A percentile compares a stretch with the other conserved stretches of the same genome.
These are phyloP conservation scores for Aleiodes leptofemur DNA, from an alignment of 2,888 invertebrate genomes.

Conservation along the genomic window DNA sequence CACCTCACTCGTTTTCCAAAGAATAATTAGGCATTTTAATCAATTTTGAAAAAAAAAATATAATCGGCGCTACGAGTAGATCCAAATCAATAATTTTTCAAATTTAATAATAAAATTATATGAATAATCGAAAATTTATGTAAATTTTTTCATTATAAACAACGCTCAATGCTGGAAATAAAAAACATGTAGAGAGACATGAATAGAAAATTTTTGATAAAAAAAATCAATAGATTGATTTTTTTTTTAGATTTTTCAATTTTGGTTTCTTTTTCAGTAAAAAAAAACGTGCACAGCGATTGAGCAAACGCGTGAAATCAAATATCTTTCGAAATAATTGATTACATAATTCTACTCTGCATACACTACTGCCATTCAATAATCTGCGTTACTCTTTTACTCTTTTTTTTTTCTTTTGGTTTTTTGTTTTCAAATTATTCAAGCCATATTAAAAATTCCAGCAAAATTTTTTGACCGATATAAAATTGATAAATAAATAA, in stretches of 20 bases:
- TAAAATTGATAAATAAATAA: background rate
- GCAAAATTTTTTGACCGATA: conserved; percentile 11
- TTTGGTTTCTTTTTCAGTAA: conserved; percentile 6
- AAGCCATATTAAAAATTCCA: conserved; percentile 16
- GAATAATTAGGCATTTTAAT: conserved; percentile 23
- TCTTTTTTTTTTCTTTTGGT: background rate
- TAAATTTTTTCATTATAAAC: background rate
- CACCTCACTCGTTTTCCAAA: conserved; percentile 4
- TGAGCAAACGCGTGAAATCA: conserved; percentile 32
- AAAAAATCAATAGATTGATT: conserved; percentile 6
- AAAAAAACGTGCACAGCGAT: conserved; percentile 32
- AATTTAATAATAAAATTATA: conserved; percentile 5
- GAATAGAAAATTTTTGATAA: conserved; percentile 18
- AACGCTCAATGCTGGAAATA: conserved; percentile 1
- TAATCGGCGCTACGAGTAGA: conserved; percentile 41
- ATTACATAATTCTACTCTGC: conserved; percentile 45
- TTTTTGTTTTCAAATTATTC: conserved; percentile 11
- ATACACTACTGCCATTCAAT: conserved; percentile 50
- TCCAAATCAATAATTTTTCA: conserved; percentile 31
- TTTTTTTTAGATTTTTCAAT: background rate
- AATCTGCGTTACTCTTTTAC: conserved; percentile 39
- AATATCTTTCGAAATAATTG: conserved; percentile 34
- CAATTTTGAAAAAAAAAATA: conserved; percentile 22
- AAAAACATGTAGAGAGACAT: conserved; percentile 9
- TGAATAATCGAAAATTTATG: conserved; percentile 3